Base-by-base conservation (phyloP, 2,113 vertebrate genomes). In the Bubo scandiacus region DNA sequence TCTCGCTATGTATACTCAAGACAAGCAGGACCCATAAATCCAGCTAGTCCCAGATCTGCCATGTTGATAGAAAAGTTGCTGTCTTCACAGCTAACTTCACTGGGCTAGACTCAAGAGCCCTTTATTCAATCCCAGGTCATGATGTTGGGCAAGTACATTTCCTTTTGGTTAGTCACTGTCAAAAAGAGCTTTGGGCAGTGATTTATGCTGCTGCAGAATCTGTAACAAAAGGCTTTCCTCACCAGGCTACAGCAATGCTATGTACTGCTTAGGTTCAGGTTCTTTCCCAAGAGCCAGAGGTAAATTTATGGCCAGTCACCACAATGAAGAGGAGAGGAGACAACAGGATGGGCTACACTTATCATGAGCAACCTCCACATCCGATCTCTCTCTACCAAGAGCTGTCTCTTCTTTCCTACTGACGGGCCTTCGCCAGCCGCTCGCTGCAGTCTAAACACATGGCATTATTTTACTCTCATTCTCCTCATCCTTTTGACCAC, bases 401-500 rank as follows among this genome's bases (percentile, higher is more conserved):
- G 17, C 17, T 20, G 15, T n/a, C 36, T 70, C 27, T 51, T 72
- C 58, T 16, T 38, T 49, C 27, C 49, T 55, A 3, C 43, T 7
- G 29, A 65, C 1, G 3, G 26, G 18, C 3, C 47, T 54, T 63
- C 0, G 0, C 26, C 81, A 75, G 15, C 7, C 5, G 1, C 38
- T 51, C 0, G 0, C 25, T 71, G 14, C 5, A 38, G 27, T 15
- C 30, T 55, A 17, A 75, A 81, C 1, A 1, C n/a, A 47, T 45
- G 27, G 32, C 8, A 23, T 5, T 45, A 40, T 8, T 62, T 66
- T 75, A 61, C 16, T 23, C 20, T 79, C 25, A 59, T 62, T 36
- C 22, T 62, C 47, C 29, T 91, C 34, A 26, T 3, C 12, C 7
- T 34, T 34, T 12, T 0, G 0, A 7, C 16, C 3, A 0, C 6